phyloP scores from a whole-genome alignment of 2,797 vertebrate genomes.

The Centroberyx gerrardi region DNA sequence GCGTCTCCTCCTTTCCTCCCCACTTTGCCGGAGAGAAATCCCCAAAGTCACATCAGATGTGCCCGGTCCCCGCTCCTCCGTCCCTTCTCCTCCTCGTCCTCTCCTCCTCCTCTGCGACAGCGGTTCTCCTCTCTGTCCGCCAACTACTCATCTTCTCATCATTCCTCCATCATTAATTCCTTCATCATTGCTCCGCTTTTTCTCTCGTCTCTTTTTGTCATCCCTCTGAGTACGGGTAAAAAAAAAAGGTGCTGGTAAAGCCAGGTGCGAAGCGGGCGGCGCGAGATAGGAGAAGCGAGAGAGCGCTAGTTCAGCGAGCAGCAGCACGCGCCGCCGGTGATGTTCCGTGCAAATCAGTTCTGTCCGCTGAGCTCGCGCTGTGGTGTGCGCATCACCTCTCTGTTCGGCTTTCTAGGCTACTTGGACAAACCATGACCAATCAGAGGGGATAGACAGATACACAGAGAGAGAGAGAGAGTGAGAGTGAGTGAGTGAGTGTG shows the following conservation, averaged over 20 bases:
- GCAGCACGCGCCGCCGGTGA: conserved; percentile 27
- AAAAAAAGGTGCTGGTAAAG: not conserved
- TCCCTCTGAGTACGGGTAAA: not conserved
- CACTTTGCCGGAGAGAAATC: conserved; percentile 38
- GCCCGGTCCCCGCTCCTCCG: conserved; percentile 27
- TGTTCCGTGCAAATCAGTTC: conserved; percentile 20
- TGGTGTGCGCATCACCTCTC: conserved; percentile 19
- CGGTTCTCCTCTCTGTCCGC: conserved; percentile 45
- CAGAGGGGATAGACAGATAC: conserved; percentile 8
- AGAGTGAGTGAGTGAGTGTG: not conserved
- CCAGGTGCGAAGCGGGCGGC: conserved; percentile 18
- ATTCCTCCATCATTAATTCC: conserved; percentile 34
- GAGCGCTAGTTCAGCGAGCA: not conserved
- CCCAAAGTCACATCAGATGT: conserved; percentile 63
- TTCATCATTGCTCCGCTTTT: not conserved
- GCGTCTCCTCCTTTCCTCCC: conserved; percentile 5
- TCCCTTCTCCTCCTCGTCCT: conserved; percentile 31
- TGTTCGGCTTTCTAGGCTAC: conserved; percentile 2
- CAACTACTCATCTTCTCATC: conserved; percentile 36
- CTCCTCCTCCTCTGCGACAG: conserved; percentile 54
- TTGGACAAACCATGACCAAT: conserved; percentile 34
- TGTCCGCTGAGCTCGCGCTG: conserved; percentile 35
- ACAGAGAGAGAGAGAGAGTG: not conserved
- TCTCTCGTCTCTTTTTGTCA: not conserved
- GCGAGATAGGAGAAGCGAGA: conserved; percentile 27